A percentile compares a stretch with the other conserved stretches of the same genome.
Conservation (phyloP, 2,888 invertebrate genomes). For the Cataglyphis altisquamis region DNA sequence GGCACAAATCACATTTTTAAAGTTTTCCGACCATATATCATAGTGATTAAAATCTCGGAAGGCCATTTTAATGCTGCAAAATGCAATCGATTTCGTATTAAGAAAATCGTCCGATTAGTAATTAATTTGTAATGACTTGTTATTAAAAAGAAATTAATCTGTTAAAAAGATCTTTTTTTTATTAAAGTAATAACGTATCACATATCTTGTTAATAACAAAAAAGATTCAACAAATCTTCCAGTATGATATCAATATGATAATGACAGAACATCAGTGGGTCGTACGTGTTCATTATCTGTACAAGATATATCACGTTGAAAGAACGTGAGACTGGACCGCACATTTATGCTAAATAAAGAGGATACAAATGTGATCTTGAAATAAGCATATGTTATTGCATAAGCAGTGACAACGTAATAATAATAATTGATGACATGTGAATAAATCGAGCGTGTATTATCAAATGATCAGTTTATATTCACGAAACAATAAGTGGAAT, state of each 20-base stretch:
- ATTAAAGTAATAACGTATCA: not conserved
- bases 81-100: not conserved
- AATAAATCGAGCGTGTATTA: not conserved
- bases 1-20: not conserved
- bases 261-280: not conserved
- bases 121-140: not conserved
- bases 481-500: not conserved
- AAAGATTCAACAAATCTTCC: not conserved
- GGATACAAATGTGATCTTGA: constrained; percentile 4
- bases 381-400: not conserved
- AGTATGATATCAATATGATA: not conserved
- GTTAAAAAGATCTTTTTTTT: not conserved
- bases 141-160: not conserved
- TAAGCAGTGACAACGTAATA: not conserved
- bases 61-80: not conserved
- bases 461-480: not conserved
- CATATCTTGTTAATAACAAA: not conserved
- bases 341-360: not conserved
- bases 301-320: constrained; percentile 26
- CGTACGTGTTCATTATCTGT: not conserved
- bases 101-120: not conserved
- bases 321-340: constrained; percentile 10
- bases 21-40: not conserved
- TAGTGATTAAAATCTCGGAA: not conserved
- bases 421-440: not conserved